Evolutionary conservation across 2,113 vertebrate genomes (phyloP), one percentile per base, ranked within the genome.

Genomic region (Podiceps cristatus): DNA sequence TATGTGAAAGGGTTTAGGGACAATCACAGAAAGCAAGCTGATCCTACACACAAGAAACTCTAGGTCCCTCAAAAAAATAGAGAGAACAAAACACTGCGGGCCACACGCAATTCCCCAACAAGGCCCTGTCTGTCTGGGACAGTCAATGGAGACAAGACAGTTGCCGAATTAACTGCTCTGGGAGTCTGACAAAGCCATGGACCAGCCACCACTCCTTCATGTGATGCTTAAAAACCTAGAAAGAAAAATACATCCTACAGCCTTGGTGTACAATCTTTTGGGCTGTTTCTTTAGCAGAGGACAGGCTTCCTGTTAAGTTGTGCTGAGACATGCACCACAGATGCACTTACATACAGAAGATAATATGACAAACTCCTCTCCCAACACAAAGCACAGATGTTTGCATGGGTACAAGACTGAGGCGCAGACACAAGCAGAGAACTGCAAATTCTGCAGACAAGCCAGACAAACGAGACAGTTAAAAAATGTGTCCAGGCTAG

Each of bases 261-360:
- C 19, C 24, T 50, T 20, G 1, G 2, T 40, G 12, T 35, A 42
- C 0, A 0, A 67, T 73, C 53, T 69, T 80, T 31, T 22, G 13
- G 37, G 60, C 13, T 90, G 59, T 42, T 81, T 55, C 45, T 49
- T 93, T 27, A 73, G 76, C 53, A 67, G 23, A 80, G 11, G 25
- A 58, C 33, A 86, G 59, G 42, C 42, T 63, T 49, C 17, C 49
- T 7, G 2, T 24, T 24, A 69, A 69, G 60, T 49, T 63, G 35
- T 5, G 24, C 67, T 7, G 4, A 79, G n/a, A 47, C 19, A 6
- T 1, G 8, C 59, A 56, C 83, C 1, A 0, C 22, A 62, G 27
- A n/a, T 16, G 23, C 33, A 13, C 60, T 52, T 64, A 56, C 5
- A 19, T 11, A 52, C 33, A 15, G 0, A 1, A 79, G 28, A 35